Conservation (phyloP, 1,140 invertebrate genomes). For the Gryon sp. region DNA sequence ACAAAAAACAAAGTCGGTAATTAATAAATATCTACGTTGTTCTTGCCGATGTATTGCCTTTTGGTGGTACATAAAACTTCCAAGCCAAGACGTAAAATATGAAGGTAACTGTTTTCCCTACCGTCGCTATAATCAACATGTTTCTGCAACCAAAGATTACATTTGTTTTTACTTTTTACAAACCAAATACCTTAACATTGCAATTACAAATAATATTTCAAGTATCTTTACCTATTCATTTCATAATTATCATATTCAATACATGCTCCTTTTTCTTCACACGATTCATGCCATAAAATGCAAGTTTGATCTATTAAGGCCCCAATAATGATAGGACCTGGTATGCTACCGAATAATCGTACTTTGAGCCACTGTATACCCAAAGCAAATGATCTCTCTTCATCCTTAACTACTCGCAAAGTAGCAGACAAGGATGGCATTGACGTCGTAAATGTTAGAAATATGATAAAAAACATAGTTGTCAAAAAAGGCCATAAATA, state of each 20-base stretch:
- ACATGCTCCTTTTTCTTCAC: conserved; percentile 83
- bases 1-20: no score
- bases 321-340: conserved; percentile 91
- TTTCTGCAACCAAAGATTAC: conserved; percentile 81
- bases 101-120: conserved; percentile 83
- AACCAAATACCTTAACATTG: no score
- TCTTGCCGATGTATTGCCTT: no score
- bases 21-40: no score
- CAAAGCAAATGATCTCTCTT: conserved; percentile 91
- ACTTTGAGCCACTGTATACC: conserved; percentile 94
- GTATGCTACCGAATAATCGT: conserved; percentile 89
- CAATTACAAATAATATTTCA: not conserved
- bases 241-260: conserved; percentile 85
- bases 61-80: conserved; percentile 85
- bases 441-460: conserved; percentile 86
- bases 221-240: conserved; percentile 83
- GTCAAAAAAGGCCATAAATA: conserved; percentile 84
- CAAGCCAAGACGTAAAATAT: conserved; percentile 85
- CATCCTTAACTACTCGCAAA: conserved; percentile 88
- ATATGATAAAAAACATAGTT: conserved; percentile 85
- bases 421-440: conserved; percentile 89
- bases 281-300: conserved; percentile 86
- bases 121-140: conserved; percentile 83
- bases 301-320: conserved; percentile 91
- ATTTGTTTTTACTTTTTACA: no score